phyloP scores from a whole-genome alignment of 2,113 vertebrate genomes.

The Mus musculus region DNA sequence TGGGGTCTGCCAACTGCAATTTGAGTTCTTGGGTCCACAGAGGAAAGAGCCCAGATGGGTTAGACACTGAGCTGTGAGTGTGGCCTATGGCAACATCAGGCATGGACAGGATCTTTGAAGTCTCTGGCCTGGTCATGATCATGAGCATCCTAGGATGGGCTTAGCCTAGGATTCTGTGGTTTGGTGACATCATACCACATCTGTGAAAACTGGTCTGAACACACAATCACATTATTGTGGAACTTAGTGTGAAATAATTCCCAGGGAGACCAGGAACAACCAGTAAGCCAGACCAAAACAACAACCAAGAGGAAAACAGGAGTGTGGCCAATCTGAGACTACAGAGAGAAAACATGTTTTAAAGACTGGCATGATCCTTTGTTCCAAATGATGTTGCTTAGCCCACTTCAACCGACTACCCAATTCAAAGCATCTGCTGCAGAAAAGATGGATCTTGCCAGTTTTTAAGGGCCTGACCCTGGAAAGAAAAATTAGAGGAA shows the following conservation, averaged over 20 bases:
- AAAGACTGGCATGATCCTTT: neutral
- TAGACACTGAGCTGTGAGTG: neutral
- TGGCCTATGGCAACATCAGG: neutral
- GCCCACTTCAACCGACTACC: neutral
- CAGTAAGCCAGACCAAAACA: neutral
- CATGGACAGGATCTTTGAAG: neutral
- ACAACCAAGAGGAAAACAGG: neutral
- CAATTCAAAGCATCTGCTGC: neutral
- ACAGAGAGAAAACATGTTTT: neutral
- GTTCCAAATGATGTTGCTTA: neutral
- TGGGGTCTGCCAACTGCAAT: neutral
- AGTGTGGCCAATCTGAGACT: neutral
- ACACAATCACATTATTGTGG: neutral
- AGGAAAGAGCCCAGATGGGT: neutral
- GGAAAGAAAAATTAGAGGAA: neutral
- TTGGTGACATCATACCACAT: neutral
- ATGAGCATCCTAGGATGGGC: neutral
- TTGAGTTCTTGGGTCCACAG: neutral
- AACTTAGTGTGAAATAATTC: neutral
- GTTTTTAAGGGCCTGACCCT: neutral
- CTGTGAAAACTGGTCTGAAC: neutral
- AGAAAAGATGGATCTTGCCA: neutral
- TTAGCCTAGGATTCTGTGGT: neutral
- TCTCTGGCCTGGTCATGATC: neutral
- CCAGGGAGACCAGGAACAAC: neutral